Evolutionary conservation across 2,113 vertebrate species (phyloP), one percentile per base, ranked within the genome.

Genomic region (Neodontobutis hainanensis): DNA sequence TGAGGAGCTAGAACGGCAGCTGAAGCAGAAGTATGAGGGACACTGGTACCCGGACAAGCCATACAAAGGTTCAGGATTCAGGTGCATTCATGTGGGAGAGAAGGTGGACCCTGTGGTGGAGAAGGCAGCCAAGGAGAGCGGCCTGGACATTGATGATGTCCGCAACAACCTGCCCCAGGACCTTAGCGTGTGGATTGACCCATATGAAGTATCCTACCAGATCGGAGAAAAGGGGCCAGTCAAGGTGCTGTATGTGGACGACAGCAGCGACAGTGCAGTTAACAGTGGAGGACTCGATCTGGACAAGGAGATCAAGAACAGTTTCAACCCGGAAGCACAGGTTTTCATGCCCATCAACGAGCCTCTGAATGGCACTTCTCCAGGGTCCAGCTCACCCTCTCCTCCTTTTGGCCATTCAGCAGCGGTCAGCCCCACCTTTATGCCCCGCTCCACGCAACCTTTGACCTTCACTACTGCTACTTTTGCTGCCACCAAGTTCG

Each of bases 31-130:
- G 81, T 98, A 98, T 84, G 94, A 97, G 93, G 96, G 97, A 71
- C 97, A 99, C 91, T 99, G 96, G 97, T 99, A 99, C 92, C 97
- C 96, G 5, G 96, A 99, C 90, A 98, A 96, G 95, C 97, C 97
- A 92, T 98, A 96, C 92, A 97, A 96, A 92, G 97, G 97, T 84
- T 99, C 97, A 87, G 97, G 96, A 86, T 99, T 95, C 94, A 92
- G 97, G 83, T 99, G 97, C 88, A 96, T 99, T 86, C 97, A 99
- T 12, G 92, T 98, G 61, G 97, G 97, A 59, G 96, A 98, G 92
- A 97, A 98, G 83, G 97, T 98, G 90, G 97, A 99, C 93, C 97
- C 95, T 0, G 95, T 99, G 83, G 95, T 99, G 74, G 96, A 98
- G 92, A 95, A 95, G 91, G 97, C 97, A 73, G 97, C 97, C 94